Evolutionary conservation across 1,140 invertebrate genomes (phyloP).

Genomic region (Drosophila tsacasi): DNA sequence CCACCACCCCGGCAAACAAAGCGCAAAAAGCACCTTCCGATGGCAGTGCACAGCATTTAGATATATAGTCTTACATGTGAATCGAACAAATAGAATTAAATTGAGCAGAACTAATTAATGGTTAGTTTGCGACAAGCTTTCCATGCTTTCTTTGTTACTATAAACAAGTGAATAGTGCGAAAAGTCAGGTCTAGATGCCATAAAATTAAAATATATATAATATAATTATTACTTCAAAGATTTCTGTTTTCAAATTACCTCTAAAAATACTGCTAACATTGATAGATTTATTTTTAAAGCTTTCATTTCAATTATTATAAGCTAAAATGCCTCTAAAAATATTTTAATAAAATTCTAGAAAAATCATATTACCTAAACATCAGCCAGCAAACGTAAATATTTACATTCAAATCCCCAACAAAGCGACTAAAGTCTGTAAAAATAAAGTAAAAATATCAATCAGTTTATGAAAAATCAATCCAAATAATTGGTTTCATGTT

Average conservation of each 20-base stretch:
- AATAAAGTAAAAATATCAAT: not conserved
- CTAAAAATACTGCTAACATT: not conserved
- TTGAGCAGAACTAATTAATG: slow-evolving; percentile 18
- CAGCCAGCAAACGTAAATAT: not conserved
- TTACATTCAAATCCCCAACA: not conserved
- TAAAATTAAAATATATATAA: not conserved
- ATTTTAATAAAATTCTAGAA: not conserved
- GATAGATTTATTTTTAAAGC: not conserved
- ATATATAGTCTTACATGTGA: not conserved
- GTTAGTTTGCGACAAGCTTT: not conserved
- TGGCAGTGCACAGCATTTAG: not conserved
- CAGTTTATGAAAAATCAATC: too few species aligned
- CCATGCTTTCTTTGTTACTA: not conserved
- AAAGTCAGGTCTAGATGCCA: too few species aligned
- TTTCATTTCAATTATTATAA: not conserved
- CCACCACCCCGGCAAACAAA: slow-evolving; percentile 26
- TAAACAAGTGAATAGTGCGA: not conserved
- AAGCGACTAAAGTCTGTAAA: not conserved
- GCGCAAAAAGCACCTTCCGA: slow-evolving; percentile 19
- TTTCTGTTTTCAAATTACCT: not conserved
- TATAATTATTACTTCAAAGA: not conserved
- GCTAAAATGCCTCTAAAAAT: not conserved
- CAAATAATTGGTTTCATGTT: not conserved
- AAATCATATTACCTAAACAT: not conserved
- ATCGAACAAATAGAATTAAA: slow-evolving; percentile 12